Base-by-base conservation (phyloP, 2,113 vertebrate species). In the Phyllostomus discolor region DNA sequence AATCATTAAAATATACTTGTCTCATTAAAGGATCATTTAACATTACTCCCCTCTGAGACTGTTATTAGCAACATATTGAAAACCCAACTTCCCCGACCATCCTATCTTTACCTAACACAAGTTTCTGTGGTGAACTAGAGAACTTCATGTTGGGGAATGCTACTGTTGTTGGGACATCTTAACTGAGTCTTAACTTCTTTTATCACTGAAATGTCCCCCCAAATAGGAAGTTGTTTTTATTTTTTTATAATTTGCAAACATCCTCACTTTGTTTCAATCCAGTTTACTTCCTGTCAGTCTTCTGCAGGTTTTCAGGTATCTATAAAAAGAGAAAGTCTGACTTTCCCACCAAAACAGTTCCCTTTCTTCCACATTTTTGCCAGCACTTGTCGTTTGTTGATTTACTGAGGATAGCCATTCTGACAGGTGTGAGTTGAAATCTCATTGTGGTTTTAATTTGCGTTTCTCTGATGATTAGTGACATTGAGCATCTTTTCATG, bases 1-100 rank as follows among this genome's bases (percentile, higher is more conserved):
- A 81, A 91, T 93, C 76, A 88, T 91, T 87, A 57, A 84, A 84
- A 84, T 85, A 57, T 57, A 81, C 26, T 95, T 95, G 69, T 86
- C 69, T 66, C 52, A 87, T 96, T 92, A 90, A 8, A 19, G 31
- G 5, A 84, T 91, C 75, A 57, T 84, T 95, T 95, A 69, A 80
- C 88, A 69, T 88, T 87, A 78, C 57, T 87, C 64, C n/a, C 46
- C 38, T 90, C 52, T 11, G 59, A n/a, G 69, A 96, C 3, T 24
- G 22, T 33, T 66, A 82, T 91, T 87, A 78, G n/a, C 33, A 91
- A 48, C 70, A 72, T 48, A 10, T 69, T 89, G 46, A 72, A 70
- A 94, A 31, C 35, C 4, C 12, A 82, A 17, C 41, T 43, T 80
- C 38, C 9, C 57, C 62, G 64, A 43, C 31, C 41, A 73, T 54